Evolutionary conservation across 2,888 invertebrate genomes (phyloP), one percentile per base, ranked within the genome.

Genomic region (Gryllus longicercus): DNA sequence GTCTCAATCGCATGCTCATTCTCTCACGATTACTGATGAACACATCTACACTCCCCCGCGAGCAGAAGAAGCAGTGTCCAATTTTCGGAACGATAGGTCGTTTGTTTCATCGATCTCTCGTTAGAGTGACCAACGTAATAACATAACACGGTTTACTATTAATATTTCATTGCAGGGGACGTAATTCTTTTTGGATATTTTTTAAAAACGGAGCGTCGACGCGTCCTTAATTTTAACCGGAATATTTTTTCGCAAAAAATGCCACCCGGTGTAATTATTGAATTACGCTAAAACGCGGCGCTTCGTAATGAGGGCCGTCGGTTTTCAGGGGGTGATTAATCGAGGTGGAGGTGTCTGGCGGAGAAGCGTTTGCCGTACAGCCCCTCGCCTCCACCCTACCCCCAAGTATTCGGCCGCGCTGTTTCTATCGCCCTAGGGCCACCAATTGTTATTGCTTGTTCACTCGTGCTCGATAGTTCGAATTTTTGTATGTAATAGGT

Each of bases 191-290:
- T 63, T n/a, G 10, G 63, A 63, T 11, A 63, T 63, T 63, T 63
- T 63, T 14, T 63, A 18, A 14, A 63, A 38, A 38, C 38, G 38
- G 38, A 38, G 38, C 63, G n/a, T 63, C n/a, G 63, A 63, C 63
- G 63, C 63, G 63, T 63, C 63, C 63, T 63, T 63, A 63, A 63
- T 63, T 63, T 63, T 63, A 14, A 63, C 63, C 63, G 63, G 63
- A 38, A 38, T 63, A 63, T 63, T 63, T 63, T 21, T 63, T 63
- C 63, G 63, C 14, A 63, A 63, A 63, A 63, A 63, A 63, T 63
- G 63, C 8, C n/a, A 14, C 16, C 63, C 63, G 63, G 63, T n/a
- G 63, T 63, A 63, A 63, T 63, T 63, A 63, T 63, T 4, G 63
- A 63, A 63, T 63, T 63, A n/a, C 63, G 63, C 8, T 63, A 63